Evolutionary conservation across 2,888 invertebrate species (phyloP), one percentile per base, ranked within the genome.

Genomic region (Escarpia spicata): DNA sequence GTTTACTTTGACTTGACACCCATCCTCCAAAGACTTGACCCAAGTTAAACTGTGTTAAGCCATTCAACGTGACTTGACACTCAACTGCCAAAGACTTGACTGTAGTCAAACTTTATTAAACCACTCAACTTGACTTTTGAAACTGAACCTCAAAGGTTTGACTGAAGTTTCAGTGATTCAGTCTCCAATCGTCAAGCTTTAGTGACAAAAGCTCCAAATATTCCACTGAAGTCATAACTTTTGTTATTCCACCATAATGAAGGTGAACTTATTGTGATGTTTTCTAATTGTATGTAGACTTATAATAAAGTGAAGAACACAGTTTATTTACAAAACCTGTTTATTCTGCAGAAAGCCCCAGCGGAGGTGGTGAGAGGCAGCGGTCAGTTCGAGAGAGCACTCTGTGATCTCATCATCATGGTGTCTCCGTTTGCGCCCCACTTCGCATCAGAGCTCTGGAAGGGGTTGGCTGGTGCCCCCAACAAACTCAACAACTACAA

Each of bases 391-490:
- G 98, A 99, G 96, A 97, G 98, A 94, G 97, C 98, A 8, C 97
- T 99, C 92, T 98, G 98, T 0, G 97, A 97, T 45, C 97, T 98
- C 95, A 97, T 99, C 92, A 98, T 99, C 94, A 98, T 98, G 97
- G 95, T 99, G 90, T 97, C 98, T 4, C 99, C 99, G 0, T 97
- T 99, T 95, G 98, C 98, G 0, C 99, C 99, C 0, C 98, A 98
- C 96, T 99, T 99, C 96, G 98, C 98, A 60, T 98, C 98, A 0
- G 99, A 99, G 96, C 96, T 99, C 31, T 99, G 99, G 99, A 97
- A 97, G 43, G 98, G 98, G 8, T 93, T 96, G 31, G 90, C 93
- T n/a, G n/a, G 92, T 9, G 92, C 93, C 43, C 43, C 90, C 45
- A 19, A 37, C 26, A 92, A 93, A 26, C 37, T 43, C 44, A 43